phyloP scores from a whole-genome alignment of 2,113 vertebrate species.

The Miniopterus natalensis region DNA sequence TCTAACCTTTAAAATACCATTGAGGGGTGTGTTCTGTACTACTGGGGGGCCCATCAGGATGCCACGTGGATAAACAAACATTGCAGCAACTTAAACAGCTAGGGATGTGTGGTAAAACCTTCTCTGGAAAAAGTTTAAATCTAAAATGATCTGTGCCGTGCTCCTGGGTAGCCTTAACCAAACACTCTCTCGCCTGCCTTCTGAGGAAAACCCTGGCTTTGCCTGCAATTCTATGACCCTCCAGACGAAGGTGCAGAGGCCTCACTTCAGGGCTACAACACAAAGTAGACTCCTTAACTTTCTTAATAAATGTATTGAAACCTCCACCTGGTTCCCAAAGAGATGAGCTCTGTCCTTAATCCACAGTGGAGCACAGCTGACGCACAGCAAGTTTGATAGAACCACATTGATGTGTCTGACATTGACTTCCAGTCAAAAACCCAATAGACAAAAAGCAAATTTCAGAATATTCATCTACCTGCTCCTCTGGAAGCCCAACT shows the following conservation, averaged over 20 bases:
- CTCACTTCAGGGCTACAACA: neutral
- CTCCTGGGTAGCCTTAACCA: neutral
- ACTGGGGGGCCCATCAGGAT: neutral
- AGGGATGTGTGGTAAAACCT: neutral
- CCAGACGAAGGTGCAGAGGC: neutral
- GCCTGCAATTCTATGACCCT: neutral
- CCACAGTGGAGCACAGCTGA: neutral
- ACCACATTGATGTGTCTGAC: neutral
- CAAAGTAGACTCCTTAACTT: neutral
- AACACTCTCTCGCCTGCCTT: neutral
- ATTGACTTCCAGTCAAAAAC: neutral
- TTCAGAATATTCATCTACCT: neutral
- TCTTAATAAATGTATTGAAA: neutral
- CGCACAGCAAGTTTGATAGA: neutral
- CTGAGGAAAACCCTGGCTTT: neutral
- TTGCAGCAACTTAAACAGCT: neutral
- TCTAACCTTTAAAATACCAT: neutral
- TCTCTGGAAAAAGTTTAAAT: neutral
- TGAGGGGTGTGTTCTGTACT: neutral
- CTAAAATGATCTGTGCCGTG: neutral
- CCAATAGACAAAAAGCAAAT: neutral
- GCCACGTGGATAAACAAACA: neutral
- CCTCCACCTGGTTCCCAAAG: neutral
- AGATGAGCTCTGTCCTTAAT: neutral
- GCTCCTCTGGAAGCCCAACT: neutral